Evolutionary conservation across 2,113 vertebrate species (phyloP), one percentile per base, ranked within the genome.

Genomic region (Geococcyx californianus): DNA sequence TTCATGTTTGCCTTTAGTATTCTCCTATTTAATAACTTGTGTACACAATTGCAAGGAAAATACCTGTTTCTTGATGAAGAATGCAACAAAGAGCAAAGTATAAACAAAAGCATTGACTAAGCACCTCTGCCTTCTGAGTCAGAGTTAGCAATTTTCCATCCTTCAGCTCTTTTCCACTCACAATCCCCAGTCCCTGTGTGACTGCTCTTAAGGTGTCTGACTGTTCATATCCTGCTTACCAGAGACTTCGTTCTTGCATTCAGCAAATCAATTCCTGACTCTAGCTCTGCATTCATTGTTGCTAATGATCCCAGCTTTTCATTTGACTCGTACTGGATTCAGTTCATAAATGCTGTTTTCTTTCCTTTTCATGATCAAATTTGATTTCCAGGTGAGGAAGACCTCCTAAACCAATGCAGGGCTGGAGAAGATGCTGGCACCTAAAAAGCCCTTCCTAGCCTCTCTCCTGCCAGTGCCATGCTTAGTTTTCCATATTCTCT

Each of bases 321-420:
- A 26, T 49, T 58, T 49, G 21, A 49, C 19, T 52, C 52, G 11
- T n/a, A 42, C 6, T 45, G 12, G 38, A 75, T 55, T 55, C 44
- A 59, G 33, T 63, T 78, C 3, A 0, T 49, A 45, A 80, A 55
- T n/a, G 36, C 24, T 0, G 0, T 33, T 74, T 85, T n/a, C 24
- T 34, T 84, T 74, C 59, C 11, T 5, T 80, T 56, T 34, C 1
- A 2, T n/a, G 47, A 34, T 34, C 21, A 36, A 81, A 78, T 11
- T 45, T 3, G 31, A 60, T 84, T 81, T 81, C 42, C 13, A 25
- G 13, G 31, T 66, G 20, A 70, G 24, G 21, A 93, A 70, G 8
- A 6, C 10, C 7, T 29, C 12, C 86, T 47, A 18, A 11, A 63
- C 10, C 0, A 3, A 28, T 40, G 45, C 7, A 66, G 21, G 4